Base-by-base conservation (phyloP, 1,140 invertebrate genomes). In the Drosophila albomicans region DNA sequence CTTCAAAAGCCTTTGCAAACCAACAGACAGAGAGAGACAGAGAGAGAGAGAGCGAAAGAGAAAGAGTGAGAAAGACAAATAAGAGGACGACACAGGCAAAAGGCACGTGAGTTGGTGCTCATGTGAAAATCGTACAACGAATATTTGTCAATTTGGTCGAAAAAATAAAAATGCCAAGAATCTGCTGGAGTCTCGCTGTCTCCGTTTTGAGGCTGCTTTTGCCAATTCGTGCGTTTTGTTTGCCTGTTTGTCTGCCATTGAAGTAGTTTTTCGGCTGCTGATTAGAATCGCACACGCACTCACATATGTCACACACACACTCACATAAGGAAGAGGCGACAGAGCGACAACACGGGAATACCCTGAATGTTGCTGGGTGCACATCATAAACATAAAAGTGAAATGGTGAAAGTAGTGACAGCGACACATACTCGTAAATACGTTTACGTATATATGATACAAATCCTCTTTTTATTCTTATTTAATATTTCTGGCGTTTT, bases 401-500 rank as follows among this genome's bases (percentile, higher is more conserved):
- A 81, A 89, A 84, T 72, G 77, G 77, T 51, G 45, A 80, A 80
- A 72, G 54, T 71, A 65, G 72, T 57, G 67, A 70, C 58, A 70
- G 72, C 58, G 13, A 56, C 52, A 82, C 80, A 87, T n/a, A 57
- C 54, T 57, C 54, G 35, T 87, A 88, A 87, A 87, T 84, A 84
- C 73, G 75, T 84, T 87, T 82, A 71, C 58, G 20, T 25, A 79
- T 85, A 63, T 49, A 57, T 13, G 59, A 57, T 69, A 74, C 69
- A 75, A 78, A 79, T 88, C 43, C 78, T 57, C 45, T 61, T 84
- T 84, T 88, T 88, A 88, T 84, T 69, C 77, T 84, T 89, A 84
- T 88, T 88, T 88, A 88, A 88, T 89, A 88, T 84, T 84, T 88
- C 64, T 70, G 70, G 52, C 78, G 74, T 89, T 84, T 89, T 80